Conservation (phyloP, 2,797 vertebrate species). For the Hydrolagus colliei region DNA sequence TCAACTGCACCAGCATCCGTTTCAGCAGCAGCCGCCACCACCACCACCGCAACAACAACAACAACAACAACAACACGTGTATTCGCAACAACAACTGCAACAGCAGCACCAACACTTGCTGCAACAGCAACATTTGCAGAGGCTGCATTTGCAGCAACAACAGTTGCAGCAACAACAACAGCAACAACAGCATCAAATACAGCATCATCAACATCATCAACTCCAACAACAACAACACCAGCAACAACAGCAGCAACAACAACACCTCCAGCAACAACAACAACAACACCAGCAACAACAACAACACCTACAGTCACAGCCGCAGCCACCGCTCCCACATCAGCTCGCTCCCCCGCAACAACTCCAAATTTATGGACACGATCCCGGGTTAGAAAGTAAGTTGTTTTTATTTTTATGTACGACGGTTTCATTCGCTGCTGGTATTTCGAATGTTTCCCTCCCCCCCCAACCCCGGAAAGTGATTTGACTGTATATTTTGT, state of each 20-base stretch:
- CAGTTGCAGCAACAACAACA: constrained; percentile 63
- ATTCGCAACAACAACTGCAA: constrained; percentile 63
- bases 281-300: constrained; percentile 42
- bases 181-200: constrained; percentile 64
- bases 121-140: constrained; percentile 60
- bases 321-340: constrained; percentile 42
- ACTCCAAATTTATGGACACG: constrained; percentile 79
- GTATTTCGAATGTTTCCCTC: too few relatives aligned
- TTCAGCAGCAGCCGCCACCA: constrained; percentile 38
- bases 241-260: constrained; percentile 46
- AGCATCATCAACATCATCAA: constrained; percentile 67
- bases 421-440: too few relatives aligned
- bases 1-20: constrained; percentile 21
- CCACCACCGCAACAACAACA: constrained; percentile 52
- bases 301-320: constrained; percentile 32
- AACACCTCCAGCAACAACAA: constrained; percentile 36
- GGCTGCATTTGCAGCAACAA: constrained; percentile 59
- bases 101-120: constrained; percentile 61
- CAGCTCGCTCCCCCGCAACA: constrained; percentile 57
- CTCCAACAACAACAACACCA: constrained; percentile 60
- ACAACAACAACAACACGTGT: constrained; percentile 59
- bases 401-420: constrained; percentile 35
- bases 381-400: constrained; percentile 83
- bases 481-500: too few relatives aligned
- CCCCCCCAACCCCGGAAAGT: too few relatives aligned